phyloP scores from a whole-genome alignment of 2,113 vertebrate genomes.

The Ictalurus furcatus region DNA sequence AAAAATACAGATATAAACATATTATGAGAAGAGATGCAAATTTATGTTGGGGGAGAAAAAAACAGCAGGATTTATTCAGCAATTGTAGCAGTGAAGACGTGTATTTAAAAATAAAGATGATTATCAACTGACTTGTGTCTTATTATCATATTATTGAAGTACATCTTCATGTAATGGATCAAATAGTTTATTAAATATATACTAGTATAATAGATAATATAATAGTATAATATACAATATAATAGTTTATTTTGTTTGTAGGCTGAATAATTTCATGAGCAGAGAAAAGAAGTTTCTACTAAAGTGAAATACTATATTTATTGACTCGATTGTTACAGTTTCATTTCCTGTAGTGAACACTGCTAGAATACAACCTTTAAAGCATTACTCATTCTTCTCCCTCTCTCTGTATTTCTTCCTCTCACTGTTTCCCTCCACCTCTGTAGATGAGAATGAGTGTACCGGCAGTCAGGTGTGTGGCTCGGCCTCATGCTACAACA shows the following conservation, averaged over 20 bases:
- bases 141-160: neutral
- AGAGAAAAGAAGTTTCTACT: neutral
- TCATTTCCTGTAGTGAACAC: neutral
- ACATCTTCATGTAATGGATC: neutral
- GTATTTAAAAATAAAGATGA: neutral
- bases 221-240: no score
- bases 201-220: no score
- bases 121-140: neutral
- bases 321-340: neutral
- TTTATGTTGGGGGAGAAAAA: neutral
- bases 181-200: no score
- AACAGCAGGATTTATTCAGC: neutral
- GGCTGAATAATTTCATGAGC: neutral
- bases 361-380: neutral
- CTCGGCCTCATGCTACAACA: constrained; percentile 93
- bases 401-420: neutral
- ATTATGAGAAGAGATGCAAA: neutral
- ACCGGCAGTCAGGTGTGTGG: constrained; percentile 76
- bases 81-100: neutral
- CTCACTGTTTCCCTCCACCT: neutral
- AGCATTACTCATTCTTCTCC: neutral
- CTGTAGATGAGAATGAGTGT: constrained; percentile 90
- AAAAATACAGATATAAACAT: neutral
- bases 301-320: neutral
- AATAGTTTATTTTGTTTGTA: neutral